These are phyloP conservation scores for Rhysida immarginata DNA, from an alignment of 1,140 invertebrate genomes.

Conservation along the genomic window DNA sequence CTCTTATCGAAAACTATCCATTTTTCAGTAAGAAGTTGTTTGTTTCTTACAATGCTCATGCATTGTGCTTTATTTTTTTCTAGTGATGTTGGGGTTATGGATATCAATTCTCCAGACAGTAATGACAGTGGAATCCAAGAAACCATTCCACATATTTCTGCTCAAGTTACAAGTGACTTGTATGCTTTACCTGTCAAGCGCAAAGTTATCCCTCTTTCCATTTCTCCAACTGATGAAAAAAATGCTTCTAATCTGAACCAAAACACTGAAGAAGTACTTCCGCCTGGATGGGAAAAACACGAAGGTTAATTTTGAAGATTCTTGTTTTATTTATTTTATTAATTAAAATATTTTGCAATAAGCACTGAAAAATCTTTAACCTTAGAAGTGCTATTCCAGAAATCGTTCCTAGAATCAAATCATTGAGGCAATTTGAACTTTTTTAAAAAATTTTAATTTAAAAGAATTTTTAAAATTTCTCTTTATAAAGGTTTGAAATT, in stretches of 20 bases:
- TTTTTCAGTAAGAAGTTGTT: background rate
- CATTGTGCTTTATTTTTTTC: background rate
- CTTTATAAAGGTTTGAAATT: background rate
- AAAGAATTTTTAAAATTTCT: background rate
- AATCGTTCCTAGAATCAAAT: background rate
- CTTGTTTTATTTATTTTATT: background rate
- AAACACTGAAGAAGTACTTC: constrained; percentile 32
- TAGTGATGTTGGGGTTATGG: constrained; percentile 6
- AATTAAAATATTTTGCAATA: background rate
- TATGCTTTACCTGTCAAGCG: constrained; percentile 21
- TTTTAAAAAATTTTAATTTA: background rate
- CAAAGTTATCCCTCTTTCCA: constrained; percentile 7
- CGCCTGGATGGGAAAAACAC: constrained; percentile 81
- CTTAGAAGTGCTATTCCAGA: background rate
- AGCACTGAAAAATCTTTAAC: background rate
- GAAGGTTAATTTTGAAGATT: constrained; percentile 45
- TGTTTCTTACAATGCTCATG: background rate
- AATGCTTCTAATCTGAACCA: constrained; percentile 1
- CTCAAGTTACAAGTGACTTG: constrained; percentile 19
- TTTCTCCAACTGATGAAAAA: constrained; percentile 1
- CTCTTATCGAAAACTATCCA: background rate
- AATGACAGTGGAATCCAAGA: constrained; percentile 30
- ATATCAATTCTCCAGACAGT: constrained; percentile 29
- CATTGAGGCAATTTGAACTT: background rate
- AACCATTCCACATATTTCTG: constrained; percentile 13